phyloP scores from a whole-genome alignment of 2,888 invertebrate species.

The Netelia inedita region DNA sequence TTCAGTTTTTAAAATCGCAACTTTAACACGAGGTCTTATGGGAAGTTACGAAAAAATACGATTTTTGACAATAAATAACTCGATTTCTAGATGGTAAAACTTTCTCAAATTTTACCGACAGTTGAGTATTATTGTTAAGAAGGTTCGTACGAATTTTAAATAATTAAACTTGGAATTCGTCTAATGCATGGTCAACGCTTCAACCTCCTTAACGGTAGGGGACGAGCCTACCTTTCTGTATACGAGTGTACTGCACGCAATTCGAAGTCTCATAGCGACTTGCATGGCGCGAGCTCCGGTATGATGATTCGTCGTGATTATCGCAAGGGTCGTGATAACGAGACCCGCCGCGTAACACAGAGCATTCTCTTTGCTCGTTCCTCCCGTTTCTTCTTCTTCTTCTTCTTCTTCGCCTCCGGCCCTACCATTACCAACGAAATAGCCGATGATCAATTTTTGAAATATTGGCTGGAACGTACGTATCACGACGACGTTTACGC shows the following conservation, averaged over 20 bases:
- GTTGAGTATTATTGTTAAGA: too few species aligned
- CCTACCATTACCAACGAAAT: constrained; percentile 70
- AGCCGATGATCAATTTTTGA: constrained; percentile 76
- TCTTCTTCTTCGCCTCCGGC: too few species aligned
- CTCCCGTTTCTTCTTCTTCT: neutral
- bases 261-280: constrained; percentile 89
- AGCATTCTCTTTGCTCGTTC: constrained; percentile 81
- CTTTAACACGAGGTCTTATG: too few species aligned
- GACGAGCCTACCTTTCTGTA: constrained; percentile 88
- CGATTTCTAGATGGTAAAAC: too few species aligned
- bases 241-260: constrained; percentile 89
- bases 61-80: too few species aligned
- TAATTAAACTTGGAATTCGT: too few species aligned
- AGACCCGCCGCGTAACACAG: constrained; percentile 76
- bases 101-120: too few species aligned
- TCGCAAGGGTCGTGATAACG: constrained; percentile 81
- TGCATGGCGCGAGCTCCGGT: constrained; percentile 81
- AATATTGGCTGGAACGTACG: constrained; percentile 72
- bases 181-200: too few species aligned
- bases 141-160: too few species aligned
- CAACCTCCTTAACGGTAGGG: too few species aligned
- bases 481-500: constrained; percentile 63
- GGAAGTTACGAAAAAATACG: too few species aligned
- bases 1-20: too few species aligned
- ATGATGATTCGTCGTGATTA: constrained; percentile 84